A percentile compares a stretch with the other conserved stretches of the same genome.
These are phyloP conservation scores for Crossocerus cetratus DNA, from an alignment of 2,888 invertebrate genomes.

Conservation along the genomic window DNA sequence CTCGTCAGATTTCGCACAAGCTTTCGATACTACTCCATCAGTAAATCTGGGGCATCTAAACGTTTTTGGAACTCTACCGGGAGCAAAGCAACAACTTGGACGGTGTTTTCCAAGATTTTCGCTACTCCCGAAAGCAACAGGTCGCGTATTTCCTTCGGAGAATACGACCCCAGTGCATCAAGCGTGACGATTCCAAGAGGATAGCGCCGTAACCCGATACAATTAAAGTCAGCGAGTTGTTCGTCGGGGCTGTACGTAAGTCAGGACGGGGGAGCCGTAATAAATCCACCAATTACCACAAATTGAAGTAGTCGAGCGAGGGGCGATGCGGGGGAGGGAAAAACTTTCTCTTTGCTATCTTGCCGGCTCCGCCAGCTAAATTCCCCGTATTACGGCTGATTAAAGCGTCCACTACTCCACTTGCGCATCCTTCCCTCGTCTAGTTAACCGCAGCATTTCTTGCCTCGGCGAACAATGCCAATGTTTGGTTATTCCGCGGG, in stretches of 20 bases:
- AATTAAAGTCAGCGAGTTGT: slow-evolving; percentile 49
- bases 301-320: slow-evolving; percentile 51
- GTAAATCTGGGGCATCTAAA: background rate
- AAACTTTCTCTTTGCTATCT: slow-evolving; percentile 31
- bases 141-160: slow-evolving; percentile 10
- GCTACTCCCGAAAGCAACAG: background rate
- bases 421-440: background rate
- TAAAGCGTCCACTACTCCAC: background rate
- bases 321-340: slow-evolving; percentile 22
- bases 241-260: slow-evolving; percentile 45
- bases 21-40: no score
- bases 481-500: no score
- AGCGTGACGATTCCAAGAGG: slow-evolving; percentile 44
- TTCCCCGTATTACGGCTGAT: slow-evolving; percentile 8
- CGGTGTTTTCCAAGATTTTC: no score
- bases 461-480: no score
- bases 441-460: no score
- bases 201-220: slow-evolving; percentile 14
- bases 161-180: slow-evolving; percentile 26
- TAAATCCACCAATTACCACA: slow-evolving; percentile 60
- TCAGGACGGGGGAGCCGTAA: slow-evolving; percentile 43
- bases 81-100: no score
- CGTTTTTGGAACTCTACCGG: background rate
- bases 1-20: no score
- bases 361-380: background rate